Base-by-base conservation (phyloP, 2,888 invertebrate genomes). In the Idaea biselata region DNA sequence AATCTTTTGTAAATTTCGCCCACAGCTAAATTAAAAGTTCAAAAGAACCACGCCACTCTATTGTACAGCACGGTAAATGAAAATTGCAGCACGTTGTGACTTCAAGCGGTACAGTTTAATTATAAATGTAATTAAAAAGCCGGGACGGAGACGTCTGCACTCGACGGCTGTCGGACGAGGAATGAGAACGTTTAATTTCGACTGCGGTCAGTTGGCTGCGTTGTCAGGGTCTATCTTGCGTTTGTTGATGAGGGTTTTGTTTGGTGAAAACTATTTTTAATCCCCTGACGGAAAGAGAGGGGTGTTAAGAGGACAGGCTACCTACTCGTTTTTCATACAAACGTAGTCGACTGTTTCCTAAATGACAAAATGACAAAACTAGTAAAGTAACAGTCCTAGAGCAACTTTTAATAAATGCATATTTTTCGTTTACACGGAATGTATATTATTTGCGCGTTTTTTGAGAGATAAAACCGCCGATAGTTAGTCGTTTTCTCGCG, bases 71-170 rank as follows among this genome's bases (percentile, higher is more conserved):
- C 44, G 44, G 44, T 44, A 44, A 44, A 44, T 44, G 44, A 44
- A 44, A 44, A 44, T 44, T 14, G 44, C 44, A 7, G 44, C 14
- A 33, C 33, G 7, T 44, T 44, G 44, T 44, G 44, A 44, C 44
- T 14, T 44, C 44, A 44, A 44, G 44, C 44, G 44, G 44, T 7
- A 44, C 44, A 8, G 8, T 44, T 44, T 44, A 44, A 44, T 44
- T 44, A 44, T 44, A 44, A 44, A 44, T 44, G 44, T 44, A 44
- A 44, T 44, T 44, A 44, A 44, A 44, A 44, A 44, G 44, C 44
- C 44, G 44, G 44, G 44, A 44, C 44, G 0, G 44, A 14, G 44
- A 44, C 44, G 44, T 44, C 44, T 44, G 44, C 44, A 44, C 44
- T 44, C 5, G 44, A 44, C 44, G 44, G 44, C 44, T 44, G 44